These are phyloP conservation scores for Triops cancriformis DNA, from an alignment of 1,140 invertebrate genomes.

Conservation along the genomic window DNA sequence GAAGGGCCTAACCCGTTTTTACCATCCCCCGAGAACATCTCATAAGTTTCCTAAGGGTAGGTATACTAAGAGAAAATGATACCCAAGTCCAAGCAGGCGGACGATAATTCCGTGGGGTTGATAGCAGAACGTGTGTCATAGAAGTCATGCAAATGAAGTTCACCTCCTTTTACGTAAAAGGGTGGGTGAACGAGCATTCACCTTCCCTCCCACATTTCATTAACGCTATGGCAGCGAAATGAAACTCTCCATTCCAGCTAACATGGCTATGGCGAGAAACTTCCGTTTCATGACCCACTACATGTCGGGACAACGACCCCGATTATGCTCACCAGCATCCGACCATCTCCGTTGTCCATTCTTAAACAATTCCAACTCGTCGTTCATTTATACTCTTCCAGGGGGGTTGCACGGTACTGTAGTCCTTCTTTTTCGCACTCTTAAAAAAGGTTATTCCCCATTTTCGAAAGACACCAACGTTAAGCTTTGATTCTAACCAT, in stretches of 20 bases:
- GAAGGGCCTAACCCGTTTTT: neutral
- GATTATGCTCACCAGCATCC: neutral
- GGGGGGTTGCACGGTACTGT: no score
- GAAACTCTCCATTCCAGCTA: neutral
- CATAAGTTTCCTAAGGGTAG: neutral
- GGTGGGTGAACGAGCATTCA: neutral
- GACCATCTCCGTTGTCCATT: neutral
- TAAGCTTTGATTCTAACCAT: no score
- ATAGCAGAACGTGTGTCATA: neutral
- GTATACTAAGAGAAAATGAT: neutral
- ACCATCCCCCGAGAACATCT: no score
- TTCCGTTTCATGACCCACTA: neutral
- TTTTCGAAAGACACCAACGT: no score
- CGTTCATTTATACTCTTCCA: no score
- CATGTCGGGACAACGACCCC: neutral
- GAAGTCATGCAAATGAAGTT: constrained; percentile 1
- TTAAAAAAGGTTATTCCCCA: no score
- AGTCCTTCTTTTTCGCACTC: no score
- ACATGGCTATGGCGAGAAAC: neutral
- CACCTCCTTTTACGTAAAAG: neutral
- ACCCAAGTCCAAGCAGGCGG: neutral
- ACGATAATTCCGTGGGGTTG: neutral
- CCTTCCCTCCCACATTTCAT: constrained; percentile 2
- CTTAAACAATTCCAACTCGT: neutral
- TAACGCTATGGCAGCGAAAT: constrained; percentile 9